These are phyloP conservation scores for Lingula anatina DNA, from an alignment of 2,888 invertebrate species.

Conservation along the genomic window DNA sequence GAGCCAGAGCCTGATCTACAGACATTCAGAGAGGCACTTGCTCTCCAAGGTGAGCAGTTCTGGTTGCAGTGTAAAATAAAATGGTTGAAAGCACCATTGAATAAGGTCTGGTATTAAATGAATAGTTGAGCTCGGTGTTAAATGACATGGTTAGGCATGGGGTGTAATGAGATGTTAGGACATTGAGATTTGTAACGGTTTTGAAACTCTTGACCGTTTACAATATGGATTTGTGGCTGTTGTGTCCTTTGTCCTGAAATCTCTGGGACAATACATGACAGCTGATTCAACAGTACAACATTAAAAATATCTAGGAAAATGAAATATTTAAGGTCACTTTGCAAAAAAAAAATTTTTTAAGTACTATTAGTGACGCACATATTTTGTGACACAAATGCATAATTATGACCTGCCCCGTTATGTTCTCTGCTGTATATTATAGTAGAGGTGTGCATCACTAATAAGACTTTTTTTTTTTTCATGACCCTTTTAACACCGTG, in stretches of 20 bases:
- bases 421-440: background rate
- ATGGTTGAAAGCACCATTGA: background rate
- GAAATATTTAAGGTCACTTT: too few species aligned
- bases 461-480: constrained; percentile 4
- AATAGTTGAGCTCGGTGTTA: background rate
- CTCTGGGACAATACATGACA: too few species aligned
- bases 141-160: background rate
- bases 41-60: constrained; percentile 56
- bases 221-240: too few species aligned
- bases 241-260: too few species aligned
- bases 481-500: too few species aligned
- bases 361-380: too few species aligned
- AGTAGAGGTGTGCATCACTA: background rate
- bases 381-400: too few species aligned
- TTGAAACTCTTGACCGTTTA: too few species aligned
- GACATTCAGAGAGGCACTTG: constrained; percentile 71
- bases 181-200: background rate
- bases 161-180: background rate
- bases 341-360: too few species aligned
- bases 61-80: background rate
- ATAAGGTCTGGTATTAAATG: background rate
- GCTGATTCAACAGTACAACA: too few species aligned
- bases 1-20: constrained; percentile 61
- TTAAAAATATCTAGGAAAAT: too few species aligned
- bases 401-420: too few species aligned